Percentiles rank a stretch among this genome's conserved stretches.
Evolutionary conservation across 2,888 invertebrate species (phyloP).

Genomic region (Drosophila diplacantha): DNA sequence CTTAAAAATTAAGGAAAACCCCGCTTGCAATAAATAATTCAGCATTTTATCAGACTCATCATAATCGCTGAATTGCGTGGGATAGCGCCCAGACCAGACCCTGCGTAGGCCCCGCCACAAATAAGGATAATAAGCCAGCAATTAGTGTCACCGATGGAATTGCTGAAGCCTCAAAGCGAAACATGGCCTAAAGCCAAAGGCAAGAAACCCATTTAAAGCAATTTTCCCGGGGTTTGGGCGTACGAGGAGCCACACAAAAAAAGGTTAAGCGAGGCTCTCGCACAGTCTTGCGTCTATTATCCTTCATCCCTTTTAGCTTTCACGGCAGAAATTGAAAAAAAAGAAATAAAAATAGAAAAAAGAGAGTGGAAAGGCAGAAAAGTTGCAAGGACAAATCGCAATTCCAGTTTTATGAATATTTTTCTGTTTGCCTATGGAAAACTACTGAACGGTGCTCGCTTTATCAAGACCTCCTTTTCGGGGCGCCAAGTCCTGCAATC

Average conservation of each 20-base stretch:
- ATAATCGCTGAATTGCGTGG: conserved; percentile 65
- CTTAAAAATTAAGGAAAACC: not conserved
- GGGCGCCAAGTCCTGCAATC: conserved; percentile 45
- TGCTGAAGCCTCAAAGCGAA: conserved; percentile 38
- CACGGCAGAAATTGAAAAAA: conserved; percentile 51
- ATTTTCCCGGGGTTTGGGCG: conserved; percentile 25
- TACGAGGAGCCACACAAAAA: conserved; percentile 23
- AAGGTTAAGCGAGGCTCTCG: conserved; percentile 39
- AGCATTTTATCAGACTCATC: conserved; percentile 37
- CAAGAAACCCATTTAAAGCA: conserved; percentile 35
- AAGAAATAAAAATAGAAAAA: not conserved
- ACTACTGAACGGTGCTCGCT: conserved; percentile 46
- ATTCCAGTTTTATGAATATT: conserved; percentile 69
- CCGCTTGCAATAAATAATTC: conserved; percentile 15
- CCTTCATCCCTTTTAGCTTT: conserved; percentile 33
- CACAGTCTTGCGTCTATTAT: conserved; percentile 33
- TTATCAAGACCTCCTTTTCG: conserved; percentile 21
- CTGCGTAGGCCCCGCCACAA: conserved; percentile 14
- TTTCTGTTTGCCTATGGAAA: conserved; percentile 66
- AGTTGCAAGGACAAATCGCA: conserved; percentile 59
- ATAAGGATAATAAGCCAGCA: conserved; percentile 60
- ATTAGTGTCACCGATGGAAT: conserved; percentile 64
- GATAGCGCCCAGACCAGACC: conserved; percentile 6
- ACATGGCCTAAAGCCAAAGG: conserved; percentile 22
- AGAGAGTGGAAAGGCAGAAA: conserved; percentile 6